These are phyloP conservation scores for Scytalopus superciliaris DNA, from an alignment of 2,113 vertebrate genomes.

Conservation along the genomic window DNA sequence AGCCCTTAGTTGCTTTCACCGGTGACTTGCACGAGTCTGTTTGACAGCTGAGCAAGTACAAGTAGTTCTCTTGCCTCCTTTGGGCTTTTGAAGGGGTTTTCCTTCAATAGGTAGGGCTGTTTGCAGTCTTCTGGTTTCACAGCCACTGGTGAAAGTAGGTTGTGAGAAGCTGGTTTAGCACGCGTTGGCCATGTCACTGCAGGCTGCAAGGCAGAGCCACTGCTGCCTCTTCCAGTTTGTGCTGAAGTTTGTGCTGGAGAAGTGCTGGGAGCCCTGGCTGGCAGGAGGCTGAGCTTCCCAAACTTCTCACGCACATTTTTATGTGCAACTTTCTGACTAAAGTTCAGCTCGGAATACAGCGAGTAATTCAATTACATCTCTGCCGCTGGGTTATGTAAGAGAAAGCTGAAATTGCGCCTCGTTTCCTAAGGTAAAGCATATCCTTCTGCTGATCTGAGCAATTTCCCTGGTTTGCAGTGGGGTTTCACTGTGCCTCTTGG, in stretches of 20 bases:
- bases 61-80: not conserved
- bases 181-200: rapidly evolving
- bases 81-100: not conserved
- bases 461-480: not conserved
- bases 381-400: not conserved
- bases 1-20: not conserved
- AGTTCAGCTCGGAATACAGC: not conserved
- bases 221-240: not conserved
- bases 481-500: not conserved
- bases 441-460: not conserved
- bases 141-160: not conserved
- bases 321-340: not conserved
- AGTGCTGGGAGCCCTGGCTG: not conserved
- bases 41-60: not conserved
- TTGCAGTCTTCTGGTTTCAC: not conserved
- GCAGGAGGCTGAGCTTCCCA: not conserved
- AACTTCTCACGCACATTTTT: not conserved
- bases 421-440: not conserved
- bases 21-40: not conserved
- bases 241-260: not conserved
- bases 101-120: not conserved
- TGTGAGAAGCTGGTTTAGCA: not conserved
- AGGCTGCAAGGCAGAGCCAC: not conserved
- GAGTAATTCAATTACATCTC: not conserved
- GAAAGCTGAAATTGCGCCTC: not conserved